Base-by-base conservation (phyloP, 2,888 invertebrate genomes). In the Chloroclystis v-ata region DNA sequence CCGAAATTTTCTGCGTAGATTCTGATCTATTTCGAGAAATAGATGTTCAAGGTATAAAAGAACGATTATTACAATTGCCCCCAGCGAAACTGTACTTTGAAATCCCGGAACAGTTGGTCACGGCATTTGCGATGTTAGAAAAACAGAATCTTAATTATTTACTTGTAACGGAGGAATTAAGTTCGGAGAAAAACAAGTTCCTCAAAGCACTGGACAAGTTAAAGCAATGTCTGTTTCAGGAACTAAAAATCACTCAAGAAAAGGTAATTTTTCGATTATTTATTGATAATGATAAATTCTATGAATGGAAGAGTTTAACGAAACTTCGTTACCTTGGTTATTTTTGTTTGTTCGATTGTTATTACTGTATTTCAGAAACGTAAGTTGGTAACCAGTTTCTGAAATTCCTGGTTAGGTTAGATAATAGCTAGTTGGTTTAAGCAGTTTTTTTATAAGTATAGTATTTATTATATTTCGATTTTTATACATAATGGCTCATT, bases 81-180 rank as follows among this genome's bases (percentile, higher is more conserved):
- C 56, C 69, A 5, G 74, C 81, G n/a, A 63, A 70, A 45, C 62
- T 87, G 12, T 87, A 79, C 63, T 87, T 87, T 51, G 65, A 81
- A 61, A 71, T 59, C 14, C 78, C 87, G 9, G 70, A 79, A 11
- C 84, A 86, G 59, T 53, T 86, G 33, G 52, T 79, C 1, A 57
- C 60, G 7, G 74, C 79, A 28, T 87, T 87, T 59, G 67, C 70
- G 47, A 69, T 72, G 51, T 53, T 84, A 16, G 86, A 87, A 52
- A 78, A 82, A 47, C 87, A 87, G 61, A 87, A 86, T 65, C 68
- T 87, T 28, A 84, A 87, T 60, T 87, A 81, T 63, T 75, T 86
- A 49, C 60, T 87, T 24, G 77, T 77, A 9, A 83, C 84, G 1
- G 86, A 85, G 56, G 82, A 87, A 61, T 61, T 85, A 1, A 81